Conservation (phyloP, 1,140 invertebrate species). For the Hycleus phaleratus region DNA sequence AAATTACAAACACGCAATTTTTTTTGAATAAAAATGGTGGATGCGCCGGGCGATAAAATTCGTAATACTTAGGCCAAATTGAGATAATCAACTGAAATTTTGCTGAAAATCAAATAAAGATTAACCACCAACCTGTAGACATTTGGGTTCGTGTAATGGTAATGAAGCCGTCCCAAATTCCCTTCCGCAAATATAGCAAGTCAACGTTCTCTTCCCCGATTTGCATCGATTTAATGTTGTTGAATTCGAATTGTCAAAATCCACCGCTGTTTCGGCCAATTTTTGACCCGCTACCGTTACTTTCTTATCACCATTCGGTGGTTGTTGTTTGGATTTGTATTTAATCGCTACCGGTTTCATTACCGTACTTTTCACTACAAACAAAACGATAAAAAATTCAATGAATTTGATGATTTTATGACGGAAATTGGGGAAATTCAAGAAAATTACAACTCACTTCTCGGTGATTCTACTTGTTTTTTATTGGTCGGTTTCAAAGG, state of each 20-base stretch:
- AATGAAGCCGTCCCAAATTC: slow-evolving; percentile 72
- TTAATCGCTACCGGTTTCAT: slow-evolving; percentile 49
- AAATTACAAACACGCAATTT: too few species aligned
- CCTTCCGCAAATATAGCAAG: slow-evolving; percentile 69
- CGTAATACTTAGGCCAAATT: too few species aligned
- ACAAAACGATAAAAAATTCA: slow-evolving; percentile 1
- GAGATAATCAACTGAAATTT: too few species aligned
- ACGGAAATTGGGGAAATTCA: slow-evolving; percentile 21
- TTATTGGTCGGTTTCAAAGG: slow-evolving; percentile 17
- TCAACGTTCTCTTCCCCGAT: slow-evolving; percentile 45
- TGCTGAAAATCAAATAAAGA: background rate
- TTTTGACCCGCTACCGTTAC: background rate
- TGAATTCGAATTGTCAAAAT: background rate
- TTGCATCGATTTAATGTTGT: slow-evolving; percentile 2
- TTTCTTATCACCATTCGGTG: background rate
- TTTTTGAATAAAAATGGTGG: too few species aligned
- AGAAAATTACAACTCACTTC: background rate
- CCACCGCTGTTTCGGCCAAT: too few species aligned
- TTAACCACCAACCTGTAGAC: slow-evolving; percentile 50
- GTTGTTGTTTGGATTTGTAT: slow-evolving; percentile 34
- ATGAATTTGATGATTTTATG: background rate
- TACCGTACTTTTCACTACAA: slow-evolving; percentile 40
- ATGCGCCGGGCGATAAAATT: too few species aligned
- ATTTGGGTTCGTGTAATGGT: slow-evolving; percentile 71
- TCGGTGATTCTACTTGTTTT: background rate